Percentiles rank a stretch among this genome's conserved stretches.
These are phyloP conservation scores for Solea senegalensis DNA, from an alignment of 2,113 vertebrate species.

Conservation along the genomic window DNA sequence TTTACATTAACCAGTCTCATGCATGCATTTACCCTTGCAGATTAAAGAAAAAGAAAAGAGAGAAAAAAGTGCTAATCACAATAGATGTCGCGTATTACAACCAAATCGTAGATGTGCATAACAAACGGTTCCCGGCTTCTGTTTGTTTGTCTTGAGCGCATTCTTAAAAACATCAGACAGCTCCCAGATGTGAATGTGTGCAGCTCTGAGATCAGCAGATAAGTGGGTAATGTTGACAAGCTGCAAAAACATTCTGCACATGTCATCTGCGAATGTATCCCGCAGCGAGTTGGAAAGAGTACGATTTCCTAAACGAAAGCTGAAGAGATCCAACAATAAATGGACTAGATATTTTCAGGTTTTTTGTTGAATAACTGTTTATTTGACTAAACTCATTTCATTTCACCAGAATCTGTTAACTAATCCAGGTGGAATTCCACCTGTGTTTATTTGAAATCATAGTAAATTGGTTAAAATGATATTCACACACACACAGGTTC, in stretches of 20 bases:
- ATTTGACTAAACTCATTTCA: neutral
- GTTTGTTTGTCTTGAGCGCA: constrained; percentile 52
- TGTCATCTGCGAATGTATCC: constrained; percentile 17
- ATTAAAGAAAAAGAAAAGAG: constrained; percentile 26
- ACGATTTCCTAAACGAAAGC: constrained; percentile 6
- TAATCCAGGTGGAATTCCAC: neutral
- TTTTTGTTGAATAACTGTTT: neutral
- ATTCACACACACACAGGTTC: no score
- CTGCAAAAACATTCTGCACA: constrained; percentile 27
- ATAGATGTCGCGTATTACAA: constrained; percentile 17
- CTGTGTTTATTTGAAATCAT: neutral
- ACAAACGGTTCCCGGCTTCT: constrained; percentile 49
- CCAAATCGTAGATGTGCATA: constrained; percentile 45
- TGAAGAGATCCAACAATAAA: constrained; percentile 9
- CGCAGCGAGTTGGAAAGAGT: constrained; percentile 25
- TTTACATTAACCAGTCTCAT: constrained; percentile 8
- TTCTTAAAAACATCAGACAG: constrained; percentile 52
- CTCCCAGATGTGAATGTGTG: constrained; percentile 42
- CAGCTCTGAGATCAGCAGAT: constrained; percentile 43
- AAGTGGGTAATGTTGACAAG: constrained; percentile 19
- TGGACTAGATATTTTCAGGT: neutral
- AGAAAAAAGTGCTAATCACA: constrained; percentile 16
- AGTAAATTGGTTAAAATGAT: neutral
- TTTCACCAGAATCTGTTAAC: constrained; percentile 4
- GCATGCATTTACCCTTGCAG: constrained; percentile 20